phyloP scores from a whole-genome alignment of 2,797 vertebrate species.

The Alectoris magna region DNA sequence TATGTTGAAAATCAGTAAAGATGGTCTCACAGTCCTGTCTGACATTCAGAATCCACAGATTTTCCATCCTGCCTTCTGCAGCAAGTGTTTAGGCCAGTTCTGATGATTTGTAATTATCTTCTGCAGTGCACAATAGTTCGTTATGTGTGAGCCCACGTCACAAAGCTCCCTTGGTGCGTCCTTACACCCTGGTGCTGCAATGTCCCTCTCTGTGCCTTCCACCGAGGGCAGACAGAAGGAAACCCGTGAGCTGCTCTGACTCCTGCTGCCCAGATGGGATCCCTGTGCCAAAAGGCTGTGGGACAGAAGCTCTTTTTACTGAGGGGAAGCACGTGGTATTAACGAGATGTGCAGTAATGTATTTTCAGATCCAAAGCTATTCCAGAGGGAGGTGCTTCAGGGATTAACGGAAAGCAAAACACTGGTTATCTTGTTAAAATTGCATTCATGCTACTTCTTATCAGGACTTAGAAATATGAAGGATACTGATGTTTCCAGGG shows the following conservation, averaged over 20 bases:
- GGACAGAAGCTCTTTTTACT: conserved; percentile 26
- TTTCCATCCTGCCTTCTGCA: background rate
- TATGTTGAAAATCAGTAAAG: background rate
- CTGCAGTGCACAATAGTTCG: background rate
- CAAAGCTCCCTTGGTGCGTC: background rate
- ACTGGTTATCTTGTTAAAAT: conserved; percentile 36
- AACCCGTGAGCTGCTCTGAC: background rate
- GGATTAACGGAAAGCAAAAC: conserved; percentile 49
- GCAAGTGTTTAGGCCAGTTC: background rate
- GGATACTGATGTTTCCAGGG: background rate
- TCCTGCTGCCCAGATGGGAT: background rate
- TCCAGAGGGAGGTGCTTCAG: conserved; percentile 8
- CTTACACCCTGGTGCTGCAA: background rate
- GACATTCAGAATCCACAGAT: background rate
- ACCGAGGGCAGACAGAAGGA: background rate
- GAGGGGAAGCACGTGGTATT: background rate
- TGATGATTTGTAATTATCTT: background rate
- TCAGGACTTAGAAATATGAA: background rate
- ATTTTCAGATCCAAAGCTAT: conserved; percentile 19
- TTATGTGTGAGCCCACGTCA: background rate
- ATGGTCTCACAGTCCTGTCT: background rate
- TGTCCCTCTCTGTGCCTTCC: background rate
- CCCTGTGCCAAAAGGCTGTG: background rate
- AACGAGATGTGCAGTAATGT: conserved; percentile 46
- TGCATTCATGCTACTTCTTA: background rate